These are phyloP conservation scores for Ascaphus truei DNA, from an alignment of 2,113 vertebrate species.

Conservation along the genomic window DNA sequence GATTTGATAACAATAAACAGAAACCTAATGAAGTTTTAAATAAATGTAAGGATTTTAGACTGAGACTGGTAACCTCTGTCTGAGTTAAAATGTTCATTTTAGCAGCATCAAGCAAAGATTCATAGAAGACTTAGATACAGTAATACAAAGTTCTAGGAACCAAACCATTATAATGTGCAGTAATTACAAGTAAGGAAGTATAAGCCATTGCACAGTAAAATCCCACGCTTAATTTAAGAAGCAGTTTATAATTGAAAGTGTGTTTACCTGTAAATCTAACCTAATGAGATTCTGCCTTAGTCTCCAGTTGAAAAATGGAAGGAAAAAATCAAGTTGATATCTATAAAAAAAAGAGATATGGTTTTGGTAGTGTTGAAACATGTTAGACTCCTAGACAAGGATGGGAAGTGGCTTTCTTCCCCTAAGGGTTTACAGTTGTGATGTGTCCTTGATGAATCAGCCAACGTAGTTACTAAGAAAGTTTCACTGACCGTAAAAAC, in stretches of 20 bases:
- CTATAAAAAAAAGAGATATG: constrained; percentile 60
- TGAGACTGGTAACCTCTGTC: too few species aligned
- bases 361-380: constrained; percentile 59
- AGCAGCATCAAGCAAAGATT: too few species aligned
- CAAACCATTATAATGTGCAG: too few species aligned
- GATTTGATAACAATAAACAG: too few species aligned
- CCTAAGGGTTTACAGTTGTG: constrained; percentile 54
- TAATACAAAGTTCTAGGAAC: too few species aligned
- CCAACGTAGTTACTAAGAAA: constrained; percentile 49
- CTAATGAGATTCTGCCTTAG: constrained; percentile 65
- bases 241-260: constrained; percentile 63
- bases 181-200: too few species aligned
- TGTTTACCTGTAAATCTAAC: constrained; percentile 73
- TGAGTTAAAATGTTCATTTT: too few species aligned
- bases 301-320: constrained; percentile 65
- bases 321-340: constrained; percentile 57
- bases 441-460: constrained; percentile 51
- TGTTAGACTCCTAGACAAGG: constrained; percentile 56
- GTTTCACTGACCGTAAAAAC: constrained; percentile 40
- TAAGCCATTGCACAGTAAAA: constrained; percentile 46
- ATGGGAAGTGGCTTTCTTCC: constrained; percentile 56
- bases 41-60: too few species aligned
- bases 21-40: too few species aligned
- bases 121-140: too few species aligned
- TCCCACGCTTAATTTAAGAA: constrained; percentile 51